Conservation (phyloP, 2,888 invertebrate species). For the Apeira syringaria region DNA sequence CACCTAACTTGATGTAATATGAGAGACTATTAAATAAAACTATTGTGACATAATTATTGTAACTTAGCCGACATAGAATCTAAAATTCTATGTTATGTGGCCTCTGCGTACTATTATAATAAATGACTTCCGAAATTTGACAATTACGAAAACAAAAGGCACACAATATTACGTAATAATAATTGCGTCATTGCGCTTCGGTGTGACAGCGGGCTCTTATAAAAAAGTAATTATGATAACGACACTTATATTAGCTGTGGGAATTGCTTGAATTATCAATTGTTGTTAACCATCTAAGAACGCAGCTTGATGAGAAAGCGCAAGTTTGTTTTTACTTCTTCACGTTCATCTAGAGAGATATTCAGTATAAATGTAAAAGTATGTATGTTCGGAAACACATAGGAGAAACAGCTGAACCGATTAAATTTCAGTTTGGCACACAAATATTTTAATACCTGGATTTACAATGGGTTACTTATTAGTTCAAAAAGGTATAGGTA, state of each 20-base stretch:
- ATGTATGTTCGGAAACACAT: too few species aligned
- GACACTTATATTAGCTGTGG: constrained; percentile 36
- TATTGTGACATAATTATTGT: constrained; percentile 8
- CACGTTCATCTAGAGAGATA: too few species aligned
- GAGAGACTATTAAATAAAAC: background rate
- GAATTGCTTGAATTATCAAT: constrained; percentile 37
- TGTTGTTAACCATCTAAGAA: constrained; percentile 36
- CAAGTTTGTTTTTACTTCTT: constrained; percentile 35
- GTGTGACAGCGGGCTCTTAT: constrained; percentile 29
- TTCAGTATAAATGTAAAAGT: too few species aligned
- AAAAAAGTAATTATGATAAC: constrained; percentile 30
- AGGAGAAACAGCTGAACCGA: too few species aligned
- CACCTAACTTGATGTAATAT: constrained; percentile 1
- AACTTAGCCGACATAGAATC: background rate
- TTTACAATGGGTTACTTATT: too few species aligned
- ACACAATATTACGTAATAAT: constrained; percentile 21
- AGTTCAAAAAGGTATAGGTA: too few species aligned
- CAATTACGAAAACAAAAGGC: constrained; percentile 26
- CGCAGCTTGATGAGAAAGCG: constrained; percentile 39
- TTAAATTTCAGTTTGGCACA: too few species aligned
- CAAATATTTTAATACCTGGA: too few species aligned
- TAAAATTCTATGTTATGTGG: background rate
- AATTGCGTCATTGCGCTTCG: constrained; percentile 25
- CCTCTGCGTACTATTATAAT: constrained; percentile 7
- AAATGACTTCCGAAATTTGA: constrained; percentile 23